A percentile compares a stretch with the other conserved stretches of the same genome.
Evolutionary conservation across 2,113 vertebrate genomes (phyloP).

Genomic region (Tauraco erythrolophus): DNA sequence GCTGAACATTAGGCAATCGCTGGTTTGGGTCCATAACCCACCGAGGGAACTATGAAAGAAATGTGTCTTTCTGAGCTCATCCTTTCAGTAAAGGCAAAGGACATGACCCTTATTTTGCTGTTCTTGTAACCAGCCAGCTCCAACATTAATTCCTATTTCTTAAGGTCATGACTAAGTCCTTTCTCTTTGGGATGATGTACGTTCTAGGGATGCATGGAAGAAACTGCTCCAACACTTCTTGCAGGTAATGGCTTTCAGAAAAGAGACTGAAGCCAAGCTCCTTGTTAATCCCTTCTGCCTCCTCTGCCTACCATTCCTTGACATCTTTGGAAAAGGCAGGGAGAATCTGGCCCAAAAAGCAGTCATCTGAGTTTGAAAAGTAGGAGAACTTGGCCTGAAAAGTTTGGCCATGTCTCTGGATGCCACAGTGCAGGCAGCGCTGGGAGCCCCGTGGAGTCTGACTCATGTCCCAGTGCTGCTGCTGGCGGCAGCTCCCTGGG

Average conservation of each 20-base stretch:
- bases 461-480: background rate
- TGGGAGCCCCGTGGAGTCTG: background rate
- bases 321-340: background rate
- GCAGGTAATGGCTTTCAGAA: background rate
- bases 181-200: background rate
- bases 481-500: accelerated
- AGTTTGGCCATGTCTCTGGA: accelerated
- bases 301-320: background rate
- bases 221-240: background rate
- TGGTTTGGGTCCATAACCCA: background rate
- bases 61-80: background rate
- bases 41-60: background rate
- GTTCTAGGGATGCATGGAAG: background rate
- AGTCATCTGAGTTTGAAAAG: background rate
- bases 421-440: accelerated
- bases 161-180: background rate
- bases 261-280: background rate
- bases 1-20: background rate
- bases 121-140: background rate
- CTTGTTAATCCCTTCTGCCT: background rate
- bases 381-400: background rate
- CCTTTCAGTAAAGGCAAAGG: background rate
- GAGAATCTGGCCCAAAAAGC: background rate
- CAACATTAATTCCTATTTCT: accelerated
- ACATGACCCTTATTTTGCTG: background rate